Evolutionary conservation across 2,888 invertebrate species (phyloP).

Genomic region (Hemicrepidius hirtus): DNA sequence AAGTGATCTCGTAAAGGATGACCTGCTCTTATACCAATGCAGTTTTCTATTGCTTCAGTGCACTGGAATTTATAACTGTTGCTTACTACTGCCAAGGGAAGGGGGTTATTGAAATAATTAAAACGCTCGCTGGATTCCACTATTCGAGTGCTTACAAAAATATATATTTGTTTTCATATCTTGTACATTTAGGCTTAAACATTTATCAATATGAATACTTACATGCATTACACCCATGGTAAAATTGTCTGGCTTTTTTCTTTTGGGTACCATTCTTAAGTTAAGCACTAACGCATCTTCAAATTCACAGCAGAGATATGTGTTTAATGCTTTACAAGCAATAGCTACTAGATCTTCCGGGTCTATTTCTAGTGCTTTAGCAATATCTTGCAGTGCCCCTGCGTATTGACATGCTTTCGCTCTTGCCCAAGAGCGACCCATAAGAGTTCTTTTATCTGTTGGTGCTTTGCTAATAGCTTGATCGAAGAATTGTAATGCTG

Average conservation of each 20-base stretch:
- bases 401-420: constrained; percentile 75
- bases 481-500: constrained; percentile 66
- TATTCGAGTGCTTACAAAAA: too few species aligned
- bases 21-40: constrained; percentile 68
- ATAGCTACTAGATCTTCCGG: constrained; percentile 64
- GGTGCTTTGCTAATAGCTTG: constrained; percentile 65
- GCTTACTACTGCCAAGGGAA: too few species aligned
- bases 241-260: constrained; percentile 69
- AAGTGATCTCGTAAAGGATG: constrained; percentile 69
- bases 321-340: constrained; percentile 67
- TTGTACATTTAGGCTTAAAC: too few species aligned
- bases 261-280: constrained; percentile 58
- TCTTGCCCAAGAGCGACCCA: constrained; percentile 74
- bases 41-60: constrained; percentile 69
- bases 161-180: too few species aligned
- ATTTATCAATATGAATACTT: too few species aligned
- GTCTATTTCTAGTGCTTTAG: constrained; percentile 69
- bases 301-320: constrained; percentile 69
- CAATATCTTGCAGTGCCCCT: constrained; percentile 74
- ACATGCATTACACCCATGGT: constrained; percentile 70
- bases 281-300: constrained; percentile 69
- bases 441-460: constrained; percentile 73
- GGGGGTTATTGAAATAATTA: too few species aligned
- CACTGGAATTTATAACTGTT: constrained; percentile 65
- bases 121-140: too few species aligned